Evolutionary conservation across 2,888 invertebrate species (phyloP).

Genomic region (Meghimatium bilineatum): DNA sequence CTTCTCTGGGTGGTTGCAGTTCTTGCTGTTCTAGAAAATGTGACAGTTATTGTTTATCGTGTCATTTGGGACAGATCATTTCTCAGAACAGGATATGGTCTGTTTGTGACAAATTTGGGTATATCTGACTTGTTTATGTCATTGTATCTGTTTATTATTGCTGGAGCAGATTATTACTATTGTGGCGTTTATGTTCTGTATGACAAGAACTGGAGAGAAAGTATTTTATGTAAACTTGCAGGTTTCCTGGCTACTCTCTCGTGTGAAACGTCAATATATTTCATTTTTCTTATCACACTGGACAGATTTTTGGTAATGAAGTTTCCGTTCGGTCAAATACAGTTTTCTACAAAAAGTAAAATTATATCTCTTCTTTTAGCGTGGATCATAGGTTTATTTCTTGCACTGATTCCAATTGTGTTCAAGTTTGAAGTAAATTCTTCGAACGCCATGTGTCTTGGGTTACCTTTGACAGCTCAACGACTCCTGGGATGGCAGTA

Average conservation of each 20-base stretch:
- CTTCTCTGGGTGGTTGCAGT: constrained; percentile 50
- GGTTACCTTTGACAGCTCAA: too few relatives aligned
- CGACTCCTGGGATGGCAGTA: too few relatives aligned
- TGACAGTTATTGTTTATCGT: constrained; percentile 52
- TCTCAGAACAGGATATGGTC: constrained; percentile 28
- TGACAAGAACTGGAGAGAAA: constrained; percentile 3
- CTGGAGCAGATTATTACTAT: constrained; percentile 56
- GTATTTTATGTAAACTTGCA: neutral
- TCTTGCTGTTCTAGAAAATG: constrained; percentile 56
- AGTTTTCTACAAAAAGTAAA: too few relatives aligned
- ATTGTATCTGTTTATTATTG: constrained; percentile 59
- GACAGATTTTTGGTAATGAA: constrained; percentile 34
- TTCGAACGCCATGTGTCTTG: too few relatives aligned
- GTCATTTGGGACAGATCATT: constrained; percentile 57
- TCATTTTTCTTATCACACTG: constrained; percentile 21
- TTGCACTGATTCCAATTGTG: too few relatives aligned
- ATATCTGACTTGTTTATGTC: constrained; percentile 61
- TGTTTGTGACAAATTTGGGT: constrained; percentile 34
- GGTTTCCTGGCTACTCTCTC: constrained; percentile 12
- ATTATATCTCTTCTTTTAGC: too few relatives aligned
- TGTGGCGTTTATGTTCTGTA: neutral
- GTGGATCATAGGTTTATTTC: too few relatives aligned
- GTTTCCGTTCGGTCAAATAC: too few relatives aligned
- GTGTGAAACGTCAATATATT: constrained; percentile 14
- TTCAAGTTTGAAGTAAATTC: too few relatives aligned